These are phyloP conservation scores for Trachelus stipa DNA, from an alignment of 2,888 invertebrate species.

Conservation along the genomic window DNA sequence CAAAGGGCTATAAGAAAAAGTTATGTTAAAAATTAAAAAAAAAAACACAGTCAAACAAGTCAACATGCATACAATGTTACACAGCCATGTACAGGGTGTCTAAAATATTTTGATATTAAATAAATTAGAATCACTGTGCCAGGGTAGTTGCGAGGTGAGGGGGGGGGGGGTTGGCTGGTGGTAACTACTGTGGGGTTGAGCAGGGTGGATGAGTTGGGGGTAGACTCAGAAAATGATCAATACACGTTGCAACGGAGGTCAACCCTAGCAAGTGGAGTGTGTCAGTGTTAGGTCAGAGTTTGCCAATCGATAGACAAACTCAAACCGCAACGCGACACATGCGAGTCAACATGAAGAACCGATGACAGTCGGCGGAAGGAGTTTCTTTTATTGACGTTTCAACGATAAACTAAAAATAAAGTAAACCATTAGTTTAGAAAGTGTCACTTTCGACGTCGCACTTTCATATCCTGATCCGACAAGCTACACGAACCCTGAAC, in stretches of 20 bases:
- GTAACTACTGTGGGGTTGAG: not conserved
- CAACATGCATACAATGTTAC: not conserved
- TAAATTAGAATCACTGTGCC: not conserved
- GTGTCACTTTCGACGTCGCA: not conserved
- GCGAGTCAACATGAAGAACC: not conserved
- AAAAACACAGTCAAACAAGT: no score
- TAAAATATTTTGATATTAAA: not conserved
- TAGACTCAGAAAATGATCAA: not conserved
- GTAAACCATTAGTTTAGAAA: not conserved
- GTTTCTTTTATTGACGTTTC: not conserved
- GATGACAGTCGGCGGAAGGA: not conserved
- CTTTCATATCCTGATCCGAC: not conserved
- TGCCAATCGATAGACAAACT: constrained; percentile 57
- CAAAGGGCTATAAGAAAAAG: constrained; percentile 65
- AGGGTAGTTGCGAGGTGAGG: not conserved
- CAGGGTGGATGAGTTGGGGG: not conserved
- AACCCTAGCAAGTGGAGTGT: constrained; percentile 56
- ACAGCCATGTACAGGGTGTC: not conserved
- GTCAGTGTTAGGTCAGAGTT: constrained; percentile 64
- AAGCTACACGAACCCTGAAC: not conserved
- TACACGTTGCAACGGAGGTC: constrained; percentile 43
- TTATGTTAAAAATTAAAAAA: not conserved
- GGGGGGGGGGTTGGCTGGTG: not conserved
- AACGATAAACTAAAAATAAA: not conserved
- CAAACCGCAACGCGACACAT: constrained; percentile 14